A percentile compares a stretch with the other conserved stretches of the same genome.
Evolutionary conservation across 2,797 vertebrate species (phyloP).

Genomic region (Amphiprion clarkii): DNA sequence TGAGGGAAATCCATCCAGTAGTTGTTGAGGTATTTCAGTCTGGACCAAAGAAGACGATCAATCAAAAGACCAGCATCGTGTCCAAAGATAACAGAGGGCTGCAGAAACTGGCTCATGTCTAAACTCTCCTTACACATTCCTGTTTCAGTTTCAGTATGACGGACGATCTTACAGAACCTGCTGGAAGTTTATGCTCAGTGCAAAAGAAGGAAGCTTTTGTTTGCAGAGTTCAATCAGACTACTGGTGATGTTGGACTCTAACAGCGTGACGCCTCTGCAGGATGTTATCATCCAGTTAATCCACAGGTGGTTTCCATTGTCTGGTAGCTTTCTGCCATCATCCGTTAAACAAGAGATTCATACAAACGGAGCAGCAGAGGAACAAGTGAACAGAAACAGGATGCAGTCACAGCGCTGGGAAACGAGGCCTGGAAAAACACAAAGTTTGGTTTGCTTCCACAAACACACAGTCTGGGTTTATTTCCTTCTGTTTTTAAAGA

Average conservation of each 20-base stretch:
- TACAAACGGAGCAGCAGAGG: slow-evolving; percentile 40
- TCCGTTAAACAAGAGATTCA: slow-evolving; percentile 27
- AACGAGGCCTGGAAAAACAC: slow-evolving; percentile 60
- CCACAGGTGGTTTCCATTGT: slow-evolving; percentile 60
- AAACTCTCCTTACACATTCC: not conserved
- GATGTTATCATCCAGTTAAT: slow-evolving; percentile 45
- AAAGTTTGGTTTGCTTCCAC: slow-evolving; percentile 33
- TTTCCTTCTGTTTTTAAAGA: not conserved
- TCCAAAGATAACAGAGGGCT: no score
- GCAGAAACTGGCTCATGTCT: not conserved
- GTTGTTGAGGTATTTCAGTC: no score
- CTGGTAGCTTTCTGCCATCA: no score
- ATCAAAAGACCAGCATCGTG: not conserved
- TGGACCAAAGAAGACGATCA: no score
- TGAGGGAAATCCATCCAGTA: no score
- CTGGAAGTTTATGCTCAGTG: no score
- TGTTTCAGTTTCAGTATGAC: no score
- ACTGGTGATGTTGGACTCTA: not conserved
- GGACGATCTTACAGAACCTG: no score
- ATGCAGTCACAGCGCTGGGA: slow-evolving; percentile 47
- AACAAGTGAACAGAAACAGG: slow-evolving; percentile 69
- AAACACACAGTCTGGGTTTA: not conserved
- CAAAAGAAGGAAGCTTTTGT: no score
- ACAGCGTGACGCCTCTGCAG: slow-evolving; percentile 26
- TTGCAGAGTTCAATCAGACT: not conserved